Conservation (phyloP, 2,797 vertebrate species). For the Echiichthys vipera region DNA sequence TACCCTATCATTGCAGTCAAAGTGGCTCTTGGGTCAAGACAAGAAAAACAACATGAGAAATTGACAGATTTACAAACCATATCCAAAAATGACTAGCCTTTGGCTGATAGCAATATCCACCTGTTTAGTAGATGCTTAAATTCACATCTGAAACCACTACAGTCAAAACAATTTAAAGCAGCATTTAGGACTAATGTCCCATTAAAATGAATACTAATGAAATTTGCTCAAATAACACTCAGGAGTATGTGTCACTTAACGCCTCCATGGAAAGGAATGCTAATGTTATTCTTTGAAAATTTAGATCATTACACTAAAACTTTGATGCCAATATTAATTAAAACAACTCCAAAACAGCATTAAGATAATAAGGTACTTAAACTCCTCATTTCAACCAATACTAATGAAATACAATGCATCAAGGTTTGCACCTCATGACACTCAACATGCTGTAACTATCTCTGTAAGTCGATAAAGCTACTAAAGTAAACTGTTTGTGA, state of each 20-base stretch:
- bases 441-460: neutral
- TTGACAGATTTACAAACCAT: slow-evolving; percentile 5
- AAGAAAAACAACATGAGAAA: neutral
- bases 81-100: slow-evolving; percentile 8
- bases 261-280: neutral
- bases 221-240: slow-evolving; percentile 41
- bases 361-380: slow-evolving; percentile 29
- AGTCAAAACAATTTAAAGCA: slow-evolving; percentile 42
- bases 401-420: neutral
- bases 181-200: slow-evolving; percentile 27
- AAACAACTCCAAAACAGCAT: slow-evolving; percentile 21
- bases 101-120: slow-evolving; percentile 16
- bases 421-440: slow-evolving; percentile 13
- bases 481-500: slow-evolving; percentile 9
- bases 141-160: slow-evolving; percentile 29
- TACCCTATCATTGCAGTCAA: neutral
- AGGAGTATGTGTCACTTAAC: slow-evolving; percentile 17
- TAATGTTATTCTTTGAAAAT: slow-evolving; percentile 35
- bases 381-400: slow-evolving; percentile 20
- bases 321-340: slow-evolving; percentile 37
- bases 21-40: neutral
- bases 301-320: slow-evolving; percentile 25
- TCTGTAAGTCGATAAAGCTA: slow-evolving; percentile 11
- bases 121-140: slow-evolving; percentile 41
- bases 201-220: slow-evolving; percentile 50